Evolutionary conservation across 2,113 vertebrate genomes (phyloP).

Genomic region (Paraplagusia blochii): DNA sequence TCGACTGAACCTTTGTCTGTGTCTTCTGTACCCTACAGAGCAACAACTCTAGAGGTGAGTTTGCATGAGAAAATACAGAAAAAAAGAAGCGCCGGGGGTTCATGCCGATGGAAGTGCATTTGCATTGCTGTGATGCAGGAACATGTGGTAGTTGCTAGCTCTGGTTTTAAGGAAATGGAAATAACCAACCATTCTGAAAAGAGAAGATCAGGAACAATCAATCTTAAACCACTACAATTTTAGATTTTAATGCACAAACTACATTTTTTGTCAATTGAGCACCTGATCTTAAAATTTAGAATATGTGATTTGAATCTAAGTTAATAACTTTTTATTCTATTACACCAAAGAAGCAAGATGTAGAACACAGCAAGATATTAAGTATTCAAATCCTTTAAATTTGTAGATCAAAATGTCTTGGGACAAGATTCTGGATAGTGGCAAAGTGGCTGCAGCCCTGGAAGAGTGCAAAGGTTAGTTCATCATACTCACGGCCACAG

Average conservation of each 20-base stretch:
- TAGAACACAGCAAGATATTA: too few species aligned
- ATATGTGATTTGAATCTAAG: too few species aligned
- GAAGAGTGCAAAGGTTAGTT: slow-evolving; percentile 78
- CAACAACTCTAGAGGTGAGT: slow-evolving; percentile 77
- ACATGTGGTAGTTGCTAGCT: slow-evolving; percentile 3
- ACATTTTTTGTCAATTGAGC: too few species aligned
- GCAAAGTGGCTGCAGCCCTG: slow-evolving; percentile 79
- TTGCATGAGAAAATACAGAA: slow-evolving; percentile 17
- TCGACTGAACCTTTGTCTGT: slow-evolving; percentile 70
- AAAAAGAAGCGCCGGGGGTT: not conserved
- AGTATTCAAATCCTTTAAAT: slow-evolving; percentile 5
- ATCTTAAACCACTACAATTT: too few species aligned
- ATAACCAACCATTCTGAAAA: too few species aligned
- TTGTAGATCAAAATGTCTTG: slow-evolving; percentile 74
- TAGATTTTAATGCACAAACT: too few species aligned
- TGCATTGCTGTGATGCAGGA: slow-evolving; percentile 9
- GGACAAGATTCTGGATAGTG: slow-evolving; percentile 71
- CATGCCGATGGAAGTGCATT: not conserved
- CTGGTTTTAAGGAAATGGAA: slow-evolving; percentile 20
- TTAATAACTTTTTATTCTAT: too few species aligned
- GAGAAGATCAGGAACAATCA: too few species aligned
- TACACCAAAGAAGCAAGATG: too few species aligned
- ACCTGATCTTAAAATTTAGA: too few species aligned
- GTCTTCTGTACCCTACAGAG: slow-evolving; percentile 64
- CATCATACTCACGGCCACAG: too few species aligned